phyloP scores from a whole-genome alignment of 2,888 invertebrate species.

The Polydrusus tereticollis region DNA sequence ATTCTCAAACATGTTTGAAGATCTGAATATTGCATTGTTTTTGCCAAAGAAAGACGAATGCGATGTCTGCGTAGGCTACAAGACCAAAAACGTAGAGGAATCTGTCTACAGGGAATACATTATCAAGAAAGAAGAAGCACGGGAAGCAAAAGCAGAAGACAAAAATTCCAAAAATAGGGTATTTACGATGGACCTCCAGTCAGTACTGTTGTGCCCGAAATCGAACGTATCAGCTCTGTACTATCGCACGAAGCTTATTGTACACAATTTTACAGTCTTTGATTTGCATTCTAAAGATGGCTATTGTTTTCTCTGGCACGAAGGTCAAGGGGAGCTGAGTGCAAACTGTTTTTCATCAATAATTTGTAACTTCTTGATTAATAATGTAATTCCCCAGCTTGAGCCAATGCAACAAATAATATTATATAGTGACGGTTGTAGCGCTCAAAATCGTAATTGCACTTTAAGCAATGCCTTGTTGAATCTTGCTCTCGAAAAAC shows the following conservation, averaged over 20 bases:
- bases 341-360: slow-evolving; percentile 29
- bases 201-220: slow-evolving; percentile 24
- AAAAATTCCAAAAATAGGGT: slow-evolving; percentile 19
- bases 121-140: slow-evolving; percentile 30
- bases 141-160: slow-evolving; percentile 19
- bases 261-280: slow-evolving; percentile 33
- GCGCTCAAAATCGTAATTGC: neutral
- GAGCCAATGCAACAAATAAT: slow-evolving; percentile 3
- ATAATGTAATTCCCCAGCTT: neutral
- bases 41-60: no score
- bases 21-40: slow-evolving; percentile 19
- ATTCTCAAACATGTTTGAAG: slow-evolving; percentile 25
- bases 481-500: neutral
- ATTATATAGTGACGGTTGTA: neutral
- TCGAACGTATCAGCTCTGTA: slow-evolving; percentile 25
- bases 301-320: slow-evolving; percentile 24
- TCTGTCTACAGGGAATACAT: slow-evolving; percentile 14
- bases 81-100: slow-evolving; percentile 8
- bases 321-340: slow-evolving; percentile 8
- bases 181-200: slow-evolving; percentile 24
- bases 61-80: neutral
- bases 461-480: neutral
- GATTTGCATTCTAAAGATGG: slow-evolving; percentile 40
- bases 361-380: slow-evolving; percentile 10
- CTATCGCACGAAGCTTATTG: slow-evolving; percentile 23